Percentiles rank a stretch among this genome's conserved stretches.
Conservation (phyloP, 1,140 invertebrate species). For the Lucilia sericata region DNA sequence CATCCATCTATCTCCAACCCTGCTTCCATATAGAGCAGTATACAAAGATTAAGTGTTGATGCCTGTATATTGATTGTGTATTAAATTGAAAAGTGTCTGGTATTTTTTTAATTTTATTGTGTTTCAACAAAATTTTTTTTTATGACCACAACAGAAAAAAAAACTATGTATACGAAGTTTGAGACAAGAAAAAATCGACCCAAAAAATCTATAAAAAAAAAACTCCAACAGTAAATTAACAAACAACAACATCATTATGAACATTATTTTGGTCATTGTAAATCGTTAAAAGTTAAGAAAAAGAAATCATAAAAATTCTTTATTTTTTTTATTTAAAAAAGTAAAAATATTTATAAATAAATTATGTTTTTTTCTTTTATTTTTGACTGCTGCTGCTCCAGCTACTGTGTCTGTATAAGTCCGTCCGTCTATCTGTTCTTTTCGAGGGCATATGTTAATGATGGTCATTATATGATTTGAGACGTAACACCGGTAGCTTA, state of each 20-base stretch:
- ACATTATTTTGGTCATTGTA: background rate
- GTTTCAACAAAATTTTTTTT: no score
- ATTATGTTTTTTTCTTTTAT: conserved; percentile 13
- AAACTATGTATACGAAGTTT: no score
- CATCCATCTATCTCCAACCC: no score
- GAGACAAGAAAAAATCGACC: no score
- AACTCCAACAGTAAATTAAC: no score
- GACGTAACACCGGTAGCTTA: conserved; percentile 26
- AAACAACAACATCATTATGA: background rate
- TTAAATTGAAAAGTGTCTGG: conserved; percentile 6
- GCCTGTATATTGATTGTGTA: background rate
- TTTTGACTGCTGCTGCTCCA: no score
- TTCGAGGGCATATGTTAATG: conserved; percentile 33
- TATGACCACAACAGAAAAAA: no score
- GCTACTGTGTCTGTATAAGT: no score
- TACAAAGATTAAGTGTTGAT: background rate
- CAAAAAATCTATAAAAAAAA: no score
- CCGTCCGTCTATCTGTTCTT: background rate
- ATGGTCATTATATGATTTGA: conserved; percentile 34
- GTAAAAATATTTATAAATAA: conserved; percentile 11
- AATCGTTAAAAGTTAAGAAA: background rate
- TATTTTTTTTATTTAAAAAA: background rate
- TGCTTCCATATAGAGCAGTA: no score
- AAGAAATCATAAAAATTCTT: background rate
- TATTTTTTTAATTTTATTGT: background rate